Base-by-base conservation (phyloP, 2,797 vertebrate genomes). In the Sebastes steindachneri region DNA sequence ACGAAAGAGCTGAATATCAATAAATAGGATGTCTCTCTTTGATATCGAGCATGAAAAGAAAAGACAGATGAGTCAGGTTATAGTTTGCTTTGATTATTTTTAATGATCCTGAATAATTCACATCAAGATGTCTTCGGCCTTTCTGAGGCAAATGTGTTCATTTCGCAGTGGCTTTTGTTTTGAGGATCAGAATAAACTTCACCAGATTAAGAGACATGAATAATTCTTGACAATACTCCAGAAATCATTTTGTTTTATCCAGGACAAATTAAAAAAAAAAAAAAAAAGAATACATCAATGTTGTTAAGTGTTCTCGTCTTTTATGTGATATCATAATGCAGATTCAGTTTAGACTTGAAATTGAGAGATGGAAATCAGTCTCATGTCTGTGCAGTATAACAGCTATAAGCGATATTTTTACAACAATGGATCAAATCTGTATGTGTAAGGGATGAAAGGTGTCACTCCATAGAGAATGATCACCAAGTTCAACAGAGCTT, bases 91-190 rank as follows among this genome's bases (percentile, higher is more conserved):
- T 80, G 48, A 81, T 79, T 60, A 14, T 21, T 23, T 64, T 11
- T 21, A 29, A 60, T 75, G 5, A 35, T 77, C 41, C 25, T 75
- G 77, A 87, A 84, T 77, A 66, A 80, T 84, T 79, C 1, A 60
- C 3, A 3, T 71, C 11, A 57, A 35, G 41, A 77, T 80, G 60
- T 80, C 25, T 74, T 80, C 68, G 68, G 51, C 41, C 64, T 80
- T 62, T 77, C 17, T 72, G 4, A 73, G 67, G 68, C 26, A 58
- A 85, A 85, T 37, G 26, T 37, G 21, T 77, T 79, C 64, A 23
- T 80, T 83, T 84, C 84, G 58, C 73, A 71, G 73, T 45, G 69
- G 79, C 72, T 82, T 83, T 83, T 84, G 53, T 72, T 65, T 65
- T 54, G 26, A 68, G 21, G 5, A 35, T 73, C 58, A 68, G 25